Conservation (phyloP, 2,888 invertebrate species). For the Drosophila falleni region DNA sequence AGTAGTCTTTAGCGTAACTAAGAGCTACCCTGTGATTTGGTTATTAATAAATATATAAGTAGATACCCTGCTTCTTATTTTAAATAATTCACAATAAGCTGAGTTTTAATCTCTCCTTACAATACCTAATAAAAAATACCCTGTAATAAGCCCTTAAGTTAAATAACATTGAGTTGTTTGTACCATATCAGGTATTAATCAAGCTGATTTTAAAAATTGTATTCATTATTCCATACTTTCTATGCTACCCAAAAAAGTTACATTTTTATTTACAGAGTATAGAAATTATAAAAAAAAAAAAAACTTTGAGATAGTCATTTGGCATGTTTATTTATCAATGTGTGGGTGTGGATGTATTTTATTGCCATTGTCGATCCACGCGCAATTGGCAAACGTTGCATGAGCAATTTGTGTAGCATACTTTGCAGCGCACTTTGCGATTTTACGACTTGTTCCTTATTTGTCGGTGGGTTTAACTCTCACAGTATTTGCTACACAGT, state of each 20-base stretch:
- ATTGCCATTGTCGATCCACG: conserved; percentile 24
- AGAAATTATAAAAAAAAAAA: conserved; percentile 6
- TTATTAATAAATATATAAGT: no score
- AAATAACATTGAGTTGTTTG: no score
- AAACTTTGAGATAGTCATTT: conserved; percentile 20
- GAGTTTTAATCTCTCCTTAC: no score
- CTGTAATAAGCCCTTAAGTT: no score
- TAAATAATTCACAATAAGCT: no score
- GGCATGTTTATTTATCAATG: conserved; percentile 14
- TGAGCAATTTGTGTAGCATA: conserved; percentile 49
- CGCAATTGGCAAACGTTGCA: conserved; percentile 45
- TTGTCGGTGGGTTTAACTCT: conserved; percentile 24
- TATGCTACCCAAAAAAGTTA: neutral
- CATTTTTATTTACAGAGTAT: neutral
- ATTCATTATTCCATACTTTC: neutral
- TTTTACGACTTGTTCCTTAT: conserved; percentile 49
- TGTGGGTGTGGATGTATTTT: conserved; percentile 17
- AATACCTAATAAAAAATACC: no score
- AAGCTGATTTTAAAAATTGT: neutral
- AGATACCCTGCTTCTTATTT: no score
- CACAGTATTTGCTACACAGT: conserved; percentile 32
- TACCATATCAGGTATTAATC: no score
- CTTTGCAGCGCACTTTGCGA: conserved; percentile 47
- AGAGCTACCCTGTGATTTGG: no score
- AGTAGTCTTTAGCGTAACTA: no score